Conservation (phyloP, 2,888 invertebrate genomes). For the Caenorhabditis auriculariae region DNA sequence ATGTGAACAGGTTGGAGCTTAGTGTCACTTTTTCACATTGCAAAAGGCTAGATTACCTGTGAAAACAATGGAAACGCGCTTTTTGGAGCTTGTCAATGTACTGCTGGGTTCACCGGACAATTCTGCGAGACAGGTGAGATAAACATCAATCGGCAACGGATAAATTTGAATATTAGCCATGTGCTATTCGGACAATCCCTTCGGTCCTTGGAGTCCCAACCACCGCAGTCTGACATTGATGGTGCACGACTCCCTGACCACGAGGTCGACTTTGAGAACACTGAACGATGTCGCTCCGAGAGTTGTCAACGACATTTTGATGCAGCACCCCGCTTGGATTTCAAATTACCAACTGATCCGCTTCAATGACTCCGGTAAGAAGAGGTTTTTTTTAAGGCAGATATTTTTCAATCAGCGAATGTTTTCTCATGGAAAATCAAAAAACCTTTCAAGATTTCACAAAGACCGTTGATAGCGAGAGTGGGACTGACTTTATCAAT, state of each 20-base stretch:
- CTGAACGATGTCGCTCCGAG: constrained; percentile 32
- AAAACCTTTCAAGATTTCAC: too few relatives aligned
- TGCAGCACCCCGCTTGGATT: constrained; percentile 34
- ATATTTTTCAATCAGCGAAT: background rate
- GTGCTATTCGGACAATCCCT: constrained; percentile 24
- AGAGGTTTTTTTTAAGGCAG: background rate
- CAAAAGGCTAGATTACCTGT: constrained; percentile 10
- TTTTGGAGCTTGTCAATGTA: constrained; percentile 34
- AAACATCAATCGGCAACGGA: background rate
- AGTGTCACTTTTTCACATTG: background rate
- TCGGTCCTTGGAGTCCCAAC: constrained; percentile 19
- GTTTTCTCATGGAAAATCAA: too few relatives aligned
- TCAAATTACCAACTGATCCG: constrained; percentile 33
- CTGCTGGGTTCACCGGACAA: constrained; percentile 32
- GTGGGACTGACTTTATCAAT: constrained; percentile 16
- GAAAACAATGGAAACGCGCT: constrained; percentile 34
- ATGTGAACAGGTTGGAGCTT: constrained; percentile 18
- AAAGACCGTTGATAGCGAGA: constrained; percentile 13
- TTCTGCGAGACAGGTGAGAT: constrained; percentile 27
- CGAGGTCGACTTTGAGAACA: constrained; percentile 27
- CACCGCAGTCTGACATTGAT: constrained; percentile 32
- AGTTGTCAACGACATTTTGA: constrained; percentile 34
- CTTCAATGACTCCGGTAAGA: constrained; percentile 29
- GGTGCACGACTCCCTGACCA: constrained; percentile 36
- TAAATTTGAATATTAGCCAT: background rate